Evolutionary conservation across 1,140 invertebrate genomes (phyloP).

Genomic region (Tigriopus japonicus): DNA sequence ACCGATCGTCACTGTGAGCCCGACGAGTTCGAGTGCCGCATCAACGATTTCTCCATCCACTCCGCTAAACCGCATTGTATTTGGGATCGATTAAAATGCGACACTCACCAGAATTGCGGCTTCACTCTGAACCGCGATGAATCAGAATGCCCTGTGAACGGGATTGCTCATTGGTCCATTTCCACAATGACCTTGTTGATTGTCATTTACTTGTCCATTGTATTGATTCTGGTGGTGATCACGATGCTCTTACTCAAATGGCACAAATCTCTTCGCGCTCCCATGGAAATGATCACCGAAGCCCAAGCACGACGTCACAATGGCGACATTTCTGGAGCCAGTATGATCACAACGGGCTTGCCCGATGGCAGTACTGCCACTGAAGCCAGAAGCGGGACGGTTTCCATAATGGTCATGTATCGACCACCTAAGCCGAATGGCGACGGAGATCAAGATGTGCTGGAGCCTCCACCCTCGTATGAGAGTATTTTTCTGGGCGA

Average conservation of each 20-base stretch:
- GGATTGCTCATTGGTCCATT: constrained; percentile 9
- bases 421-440: not conserved
- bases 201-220: constrained; percentile 7
- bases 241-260: constrained; percentile 10
- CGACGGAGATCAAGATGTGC: not conserved
- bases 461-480: constrained; percentile 11
- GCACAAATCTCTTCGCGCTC: constrained; percentile 8
- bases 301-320: not conserved
- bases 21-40: not conserved
- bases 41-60: not conserved
- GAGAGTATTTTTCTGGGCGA: constrained; percentile 8
- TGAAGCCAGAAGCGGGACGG: not conserved
- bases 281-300: not conserved
- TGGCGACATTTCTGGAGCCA: not conserved
- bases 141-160: not conserved
- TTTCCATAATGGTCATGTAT: constrained; percentile 15
- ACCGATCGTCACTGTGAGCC: not conserved
- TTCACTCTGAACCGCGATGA: constrained; percentile 8
- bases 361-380: not conserved
- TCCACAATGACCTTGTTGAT: constrained; percentile 9
- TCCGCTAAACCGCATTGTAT: not conserved
- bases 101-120: constrained; percentile 12
- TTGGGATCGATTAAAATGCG: constrained; percentile 4
- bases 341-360: not conserved
- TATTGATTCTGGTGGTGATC: constrained; percentile 4